These are phyloP conservation scores for Engraulis encrasicolus DNA, from an alignment of 2,113 vertebrate species.

Conservation along the genomic window DNA sequence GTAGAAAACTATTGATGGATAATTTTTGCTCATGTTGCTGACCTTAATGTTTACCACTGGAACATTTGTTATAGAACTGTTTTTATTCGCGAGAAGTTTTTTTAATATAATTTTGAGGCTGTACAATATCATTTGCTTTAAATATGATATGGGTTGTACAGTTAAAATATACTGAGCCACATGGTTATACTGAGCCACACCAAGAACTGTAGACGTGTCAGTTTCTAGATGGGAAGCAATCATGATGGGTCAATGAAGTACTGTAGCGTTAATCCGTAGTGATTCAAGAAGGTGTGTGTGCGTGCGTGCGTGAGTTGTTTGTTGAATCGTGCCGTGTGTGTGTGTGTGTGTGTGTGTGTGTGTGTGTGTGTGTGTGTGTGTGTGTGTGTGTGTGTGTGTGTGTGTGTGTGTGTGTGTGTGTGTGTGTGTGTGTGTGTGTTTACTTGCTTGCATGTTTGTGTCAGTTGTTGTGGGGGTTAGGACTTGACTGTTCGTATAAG, in stretches of 20 bases:
- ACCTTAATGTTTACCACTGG: background rate
- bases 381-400: no score
- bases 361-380: background rate
- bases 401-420: constrained; percentile 19
- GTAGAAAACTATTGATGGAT: no score
- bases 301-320: constrained; percentile 3
- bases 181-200: background rate
- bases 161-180: background rate
- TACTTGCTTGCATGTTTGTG: no score
- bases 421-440: background rate
- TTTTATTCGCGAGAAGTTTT: no score
- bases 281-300: background rate
- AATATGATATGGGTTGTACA: background rate
- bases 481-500: no score
- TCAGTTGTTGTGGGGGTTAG: no score
- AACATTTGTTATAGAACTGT: no score
- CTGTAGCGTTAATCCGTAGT: background rate
- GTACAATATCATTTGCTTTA: background rate
- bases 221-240: background rate
- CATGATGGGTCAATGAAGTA: background rate
- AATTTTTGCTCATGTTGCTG: no score
- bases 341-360: background rate
- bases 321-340: no score
- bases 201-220: background rate
- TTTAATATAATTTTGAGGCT: no score